Percentiles rank a stretch among this genome's conserved stretches.
These are phyloP conservation scores for Candoia aspera DNA, from an alignment of 2,113 vertebrate species.

Conservation along the genomic window DNA sequence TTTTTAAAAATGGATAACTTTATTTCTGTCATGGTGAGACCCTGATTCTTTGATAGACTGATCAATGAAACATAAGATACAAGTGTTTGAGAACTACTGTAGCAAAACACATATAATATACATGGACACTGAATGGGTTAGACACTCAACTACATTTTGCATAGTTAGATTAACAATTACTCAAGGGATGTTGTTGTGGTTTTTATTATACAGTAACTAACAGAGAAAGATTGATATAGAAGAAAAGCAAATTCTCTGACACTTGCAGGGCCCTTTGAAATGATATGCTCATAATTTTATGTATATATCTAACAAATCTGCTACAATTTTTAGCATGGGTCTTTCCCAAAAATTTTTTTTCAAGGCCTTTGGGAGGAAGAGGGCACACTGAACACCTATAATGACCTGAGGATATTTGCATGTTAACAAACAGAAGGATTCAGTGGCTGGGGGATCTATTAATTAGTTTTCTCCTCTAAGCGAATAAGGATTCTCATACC, in stretches of 20 bases:
- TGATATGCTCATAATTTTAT: not conserved
- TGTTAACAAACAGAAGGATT: slow-evolving; percentile 34
- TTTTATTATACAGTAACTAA: not conserved
- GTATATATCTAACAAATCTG: not conserved
- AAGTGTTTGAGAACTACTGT: not conserved
- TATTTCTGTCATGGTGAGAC: not conserved
- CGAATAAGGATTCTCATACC: slow-evolving; percentile 11
- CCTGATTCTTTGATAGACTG: not conserved
- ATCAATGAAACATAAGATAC: not conserved
- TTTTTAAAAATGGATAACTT: not conserved
- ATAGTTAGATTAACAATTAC: not conserved
- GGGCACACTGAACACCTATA: slow-evolving; percentile 17
- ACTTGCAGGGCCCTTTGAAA: not conserved
- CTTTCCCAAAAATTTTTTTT: not conserved
- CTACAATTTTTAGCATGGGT: slow-evolving; percentile 33
- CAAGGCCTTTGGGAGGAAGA: not conserved
- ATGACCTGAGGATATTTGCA: not conserved
- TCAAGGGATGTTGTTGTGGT: not conserved
- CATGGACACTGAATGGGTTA: not conserved
- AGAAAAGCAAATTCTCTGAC: not conserved
- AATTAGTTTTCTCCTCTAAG: not conserved
- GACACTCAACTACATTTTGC: not conserved
- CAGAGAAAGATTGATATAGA: not conserved
- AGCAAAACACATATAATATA: not conserved
- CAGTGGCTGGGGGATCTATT: slow-evolving; percentile 18